Evolutionary conservation across 2,113 vertebrate species (phyloP).

Genomic region (Macroglossus sobrinus): DNA sequence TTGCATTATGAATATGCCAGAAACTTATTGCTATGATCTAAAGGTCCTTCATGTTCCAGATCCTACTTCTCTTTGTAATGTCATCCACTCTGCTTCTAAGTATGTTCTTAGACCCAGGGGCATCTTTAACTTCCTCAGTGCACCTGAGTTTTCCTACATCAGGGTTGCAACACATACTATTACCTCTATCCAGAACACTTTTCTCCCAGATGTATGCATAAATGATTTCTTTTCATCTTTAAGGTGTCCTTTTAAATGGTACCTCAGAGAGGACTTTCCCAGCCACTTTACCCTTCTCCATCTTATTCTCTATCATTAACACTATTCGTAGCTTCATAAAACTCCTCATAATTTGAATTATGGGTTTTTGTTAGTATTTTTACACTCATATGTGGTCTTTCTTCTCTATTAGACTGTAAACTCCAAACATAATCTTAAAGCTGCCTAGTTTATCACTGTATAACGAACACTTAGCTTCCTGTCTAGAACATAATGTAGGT

Average conservation of each 20-base stretch:
- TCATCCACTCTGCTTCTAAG: not conserved
- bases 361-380: not conserved
- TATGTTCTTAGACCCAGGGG: no score
- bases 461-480: not conserved
- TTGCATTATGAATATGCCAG: not conserved
- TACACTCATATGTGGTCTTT: not conserved
- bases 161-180: not conserved
- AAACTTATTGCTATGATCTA: not conserved
- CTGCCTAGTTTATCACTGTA: not conserved
- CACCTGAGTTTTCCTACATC: not conserved
- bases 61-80: not conserved
- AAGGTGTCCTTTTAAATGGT: not conserved
- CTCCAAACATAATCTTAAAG: not conserved
- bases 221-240: not conserved
- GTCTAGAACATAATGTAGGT: not conserved
- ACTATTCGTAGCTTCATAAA: not conserved
- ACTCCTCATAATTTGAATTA: not conserved
- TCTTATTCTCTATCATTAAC: not conserved
- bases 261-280: not conserved
- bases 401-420: not conserved
- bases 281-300: not conserved
- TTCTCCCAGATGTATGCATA: not conserved
- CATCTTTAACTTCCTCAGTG: not conserved
- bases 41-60: not conserved
- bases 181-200: not conserved